Evolutionary conservation across 2,888 invertebrate genomes (phyloP), one percentile per base, ranked within the genome.

Genomic region (Drosophila meridionalis): DNA sequence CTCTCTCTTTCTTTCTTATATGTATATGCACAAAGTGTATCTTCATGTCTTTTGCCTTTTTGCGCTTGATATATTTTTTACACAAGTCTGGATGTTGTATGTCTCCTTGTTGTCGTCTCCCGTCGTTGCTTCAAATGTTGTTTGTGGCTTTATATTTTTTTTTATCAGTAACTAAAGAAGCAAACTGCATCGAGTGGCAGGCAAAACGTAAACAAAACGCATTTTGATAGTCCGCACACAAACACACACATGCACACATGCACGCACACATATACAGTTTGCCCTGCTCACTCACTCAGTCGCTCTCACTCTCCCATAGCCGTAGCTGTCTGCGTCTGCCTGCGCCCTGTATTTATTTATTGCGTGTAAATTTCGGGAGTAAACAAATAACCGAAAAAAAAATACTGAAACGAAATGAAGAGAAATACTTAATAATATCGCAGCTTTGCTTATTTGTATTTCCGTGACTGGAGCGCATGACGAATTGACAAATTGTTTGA

Each of bases 51-150:
- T 36, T 63, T 57, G 62, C 56, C 61, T 61, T 83, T 74, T 71
- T 80, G 74, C 75, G 84, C 89, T 80, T 84, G 73, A 82, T 73
- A 82, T 84, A 84, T 69, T 82, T 89, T 79, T 84, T 79, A 74
- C 72, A 79, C 77, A 84, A 84, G 85, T 79, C 87, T 75, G 57
- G 52, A 58, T 66, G 42, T 78, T 89, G 79, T 84, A 77, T 89
- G 69, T 77, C 72, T 84, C 28, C 26, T 45, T 70, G 71, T 73
- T 74, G 69, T 72, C 77, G 84, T 61, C 73, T 72, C 75, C 61
- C 75, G 76, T 60, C n/a, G n/a, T 8, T 63, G 69, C 69, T 60
- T 73, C 74, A 56, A 83, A 82, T 73, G 86, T 66, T 85, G 71
- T 89, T 84, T 85, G 82, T 79, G 74, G 69, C 75, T 75, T 73